phyloP scores from a whole-genome alignment of 2,113 vertebrate genomes.

The Oreochromis niloticus region DNA sequence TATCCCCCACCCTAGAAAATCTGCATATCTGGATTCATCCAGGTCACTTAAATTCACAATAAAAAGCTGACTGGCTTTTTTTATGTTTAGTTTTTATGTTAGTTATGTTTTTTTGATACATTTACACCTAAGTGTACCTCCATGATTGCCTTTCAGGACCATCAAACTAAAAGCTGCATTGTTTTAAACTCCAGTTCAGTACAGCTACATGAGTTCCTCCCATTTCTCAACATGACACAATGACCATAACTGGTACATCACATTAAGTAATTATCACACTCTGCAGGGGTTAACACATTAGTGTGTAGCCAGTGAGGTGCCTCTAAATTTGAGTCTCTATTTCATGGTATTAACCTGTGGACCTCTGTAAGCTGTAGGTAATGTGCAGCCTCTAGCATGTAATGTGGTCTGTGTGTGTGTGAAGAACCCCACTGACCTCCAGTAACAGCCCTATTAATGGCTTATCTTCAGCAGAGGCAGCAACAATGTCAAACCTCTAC shows the following conservation, averaged over 20 bases:
- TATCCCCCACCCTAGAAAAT: background rate
- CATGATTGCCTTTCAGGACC: background rate
- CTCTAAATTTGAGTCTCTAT: slow-evolving; percentile 41
- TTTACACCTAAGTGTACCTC: background rate
- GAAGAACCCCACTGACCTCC: slow-evolving; percentile 33
- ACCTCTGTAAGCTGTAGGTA: slow-evolving; percentile 50
- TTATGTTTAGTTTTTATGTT: too few relatives aligned
- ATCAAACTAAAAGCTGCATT: background rate
- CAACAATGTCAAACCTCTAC: background rate
- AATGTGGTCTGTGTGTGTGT: slow-evolving; percentile 24
- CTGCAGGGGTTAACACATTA: slow-evolving; percentile 37
- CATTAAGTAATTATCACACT: slow-evolving; percentile 34
- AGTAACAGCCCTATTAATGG: slow-evolving; percentile 44
- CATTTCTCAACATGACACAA: slow-evolving; percentile 2
- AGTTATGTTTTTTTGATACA: background rate
- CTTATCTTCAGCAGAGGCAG: slow-evolving; percentile 40
- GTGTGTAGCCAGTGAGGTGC: slow-evolving; percentile 7
- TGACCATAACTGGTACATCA: slow-evolving; percentile 21
- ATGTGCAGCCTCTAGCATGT: slow-evolving; percentile 53
- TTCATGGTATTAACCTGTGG: slow-evolving; percentile 60
- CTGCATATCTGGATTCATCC: background rate
- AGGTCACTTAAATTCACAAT: background rate
- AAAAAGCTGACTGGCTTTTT: background rate
- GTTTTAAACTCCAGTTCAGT: background rate
- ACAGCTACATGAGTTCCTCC: background rate